Percentiles rank a stretch among this genome's conserved stretches.
These are phyloP conservation scores for Notoglanidium macrostoma DNA, from an alignment of 2,797 vertebrate species.

Conservation along the genomic window DNA sequence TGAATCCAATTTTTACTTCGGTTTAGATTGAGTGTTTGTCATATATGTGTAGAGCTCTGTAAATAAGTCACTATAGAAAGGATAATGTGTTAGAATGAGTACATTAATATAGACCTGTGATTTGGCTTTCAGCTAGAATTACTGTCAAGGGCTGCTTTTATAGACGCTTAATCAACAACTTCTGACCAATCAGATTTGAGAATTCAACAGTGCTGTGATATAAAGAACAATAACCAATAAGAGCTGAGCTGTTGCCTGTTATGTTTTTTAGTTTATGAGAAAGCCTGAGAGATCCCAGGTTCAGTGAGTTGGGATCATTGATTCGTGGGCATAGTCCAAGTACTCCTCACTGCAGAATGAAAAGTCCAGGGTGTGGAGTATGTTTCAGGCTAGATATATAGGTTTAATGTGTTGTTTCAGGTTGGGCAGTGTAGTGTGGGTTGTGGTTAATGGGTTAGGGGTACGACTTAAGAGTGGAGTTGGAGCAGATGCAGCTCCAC, in stretches of 20 bases:
- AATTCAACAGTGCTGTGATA: background rate
- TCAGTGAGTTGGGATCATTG: background rate
- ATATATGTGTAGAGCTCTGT: background rate
- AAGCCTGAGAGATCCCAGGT: background rate
- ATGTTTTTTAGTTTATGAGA: background rate
- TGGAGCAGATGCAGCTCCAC: background rate
- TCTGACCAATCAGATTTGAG: background rate
- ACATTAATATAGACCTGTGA: background rate
- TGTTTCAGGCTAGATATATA: background rate
- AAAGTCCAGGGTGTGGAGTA: background rate
- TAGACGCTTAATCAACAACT: background rate
- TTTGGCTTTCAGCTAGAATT: background rate
- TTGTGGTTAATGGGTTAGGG: background rate
- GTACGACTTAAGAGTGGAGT: background rate
- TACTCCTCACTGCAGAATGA: background rate
- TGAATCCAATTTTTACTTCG: background rate
- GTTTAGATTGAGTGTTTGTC: background rate
- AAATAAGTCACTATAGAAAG: background rate
- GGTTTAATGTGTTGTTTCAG: background rate
- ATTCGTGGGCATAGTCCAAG: background rate
- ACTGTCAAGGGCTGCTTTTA: background rate
- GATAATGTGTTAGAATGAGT: background rate
- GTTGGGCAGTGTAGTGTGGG: background rate
- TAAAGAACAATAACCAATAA: background rate
- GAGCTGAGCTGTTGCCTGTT: background rate